Evolutionary conservation across 2,888 invertebrate genomes (phyloP).

Genomic region (Idaea biselata): DNA sequence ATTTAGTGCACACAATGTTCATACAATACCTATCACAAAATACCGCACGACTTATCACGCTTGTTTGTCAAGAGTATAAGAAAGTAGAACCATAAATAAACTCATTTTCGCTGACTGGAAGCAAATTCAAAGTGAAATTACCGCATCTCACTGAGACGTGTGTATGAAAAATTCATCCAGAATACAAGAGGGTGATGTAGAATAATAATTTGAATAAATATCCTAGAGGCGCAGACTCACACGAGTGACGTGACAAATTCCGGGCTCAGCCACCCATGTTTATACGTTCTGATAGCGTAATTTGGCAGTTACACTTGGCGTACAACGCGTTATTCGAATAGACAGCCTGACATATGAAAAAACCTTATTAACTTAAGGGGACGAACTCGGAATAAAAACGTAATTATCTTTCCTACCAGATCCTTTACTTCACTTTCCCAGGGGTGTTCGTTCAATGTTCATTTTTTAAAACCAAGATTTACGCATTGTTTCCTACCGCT

Average conservation of each 20-base stretch:
- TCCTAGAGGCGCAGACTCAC: conserved; percentile 50
- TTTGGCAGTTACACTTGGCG: conserved; percentile 62
- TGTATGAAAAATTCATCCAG: conserved; percentile 79
- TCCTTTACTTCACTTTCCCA: conserved; percentile 28
- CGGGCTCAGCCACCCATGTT: conserved; percentile 66
- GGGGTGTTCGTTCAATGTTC: conserved; percentile 28
- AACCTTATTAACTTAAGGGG: conserved; percentile 72
- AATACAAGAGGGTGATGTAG: conserved; percentile 70
- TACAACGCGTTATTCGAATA: conserved; percentile 53
- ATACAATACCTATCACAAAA: not conserved
- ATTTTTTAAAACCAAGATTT: conserved; percentile 37
- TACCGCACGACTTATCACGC: conserved; percentile 3
- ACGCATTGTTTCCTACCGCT: conserved; percentile 52
- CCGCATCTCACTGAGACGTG: conserved; percentile 67
- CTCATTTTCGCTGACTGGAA: conserved; percentile 63
- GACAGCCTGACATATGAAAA: conserved; percentile 62
- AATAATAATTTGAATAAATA: conserved; percentile 80
- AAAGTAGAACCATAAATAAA: conserved; percentile 62
- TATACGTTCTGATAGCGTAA: conserved; percentile 72
- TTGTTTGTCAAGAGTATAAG: conserved; percentile 50
- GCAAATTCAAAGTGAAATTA: conserved; percentile 77
- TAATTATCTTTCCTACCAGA: conserved; percentile 41
- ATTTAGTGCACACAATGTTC: too few relatives aligned
- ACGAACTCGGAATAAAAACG: conserved; percentile 35
- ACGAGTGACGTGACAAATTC: conserved; percentile 71